Evolutionary conservation across 2,797 vertebrate species (phyloP).

Genomic region (Cryptoblepharus egeriae): DNA sequence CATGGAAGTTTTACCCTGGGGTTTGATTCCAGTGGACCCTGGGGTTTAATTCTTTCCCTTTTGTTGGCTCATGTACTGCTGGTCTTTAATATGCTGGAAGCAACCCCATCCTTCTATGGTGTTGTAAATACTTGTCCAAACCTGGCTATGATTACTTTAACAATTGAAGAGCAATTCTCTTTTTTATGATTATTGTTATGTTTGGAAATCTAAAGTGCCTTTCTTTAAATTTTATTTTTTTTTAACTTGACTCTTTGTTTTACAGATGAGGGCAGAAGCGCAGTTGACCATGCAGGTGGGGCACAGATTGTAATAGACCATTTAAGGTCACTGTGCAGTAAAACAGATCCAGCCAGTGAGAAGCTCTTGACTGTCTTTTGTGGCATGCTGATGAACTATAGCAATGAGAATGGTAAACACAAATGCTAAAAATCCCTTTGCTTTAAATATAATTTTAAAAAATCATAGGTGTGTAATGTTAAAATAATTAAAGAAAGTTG

Average conservation of each 20-base stretch:
- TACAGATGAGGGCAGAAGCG: constrained; percentile 99
- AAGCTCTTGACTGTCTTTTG: constrained; percentile 99
- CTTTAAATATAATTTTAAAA: constrained; percentile 72
- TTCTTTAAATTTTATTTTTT: constrained; percentile 80
- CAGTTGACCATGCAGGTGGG: constrained; percentile 98
- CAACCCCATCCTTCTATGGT: constrained; percentile 14
- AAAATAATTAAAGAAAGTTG: constrained; percentile 29
- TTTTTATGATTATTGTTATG: constrained; percentile 74
- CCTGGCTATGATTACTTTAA: constrained; percentile 49
- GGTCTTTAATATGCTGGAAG: background rate
- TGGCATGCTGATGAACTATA: constrained; percentile 99
- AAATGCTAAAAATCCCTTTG: constrained; percentile 72
- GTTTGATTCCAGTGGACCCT: constrained; percentile 22
- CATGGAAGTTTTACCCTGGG: background rate
- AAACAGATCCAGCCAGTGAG: constrained; percentile 96
- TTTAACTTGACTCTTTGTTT: constrained; percentile 98
- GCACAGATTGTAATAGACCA: constrained; percentile 98
- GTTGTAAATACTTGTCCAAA: constrained; percentile 32
- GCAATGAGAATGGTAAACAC: constrained; percentile 99
- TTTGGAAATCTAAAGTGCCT: constrained; percentile 73
- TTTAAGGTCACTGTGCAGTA: constrained; percentile 95
- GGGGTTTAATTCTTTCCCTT: constrained; percentile 35
- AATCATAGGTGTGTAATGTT: constrained; percentile 48
- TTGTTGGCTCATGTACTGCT: background rate
- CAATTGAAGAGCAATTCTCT: constrained; percentile 58